Percentiles rank a stretch among this genome's conserved stretches.
Evolutionary conservation across 2,888 invertebrate species (phyloP).

Genomic region (Nomada fucata): DNA sequence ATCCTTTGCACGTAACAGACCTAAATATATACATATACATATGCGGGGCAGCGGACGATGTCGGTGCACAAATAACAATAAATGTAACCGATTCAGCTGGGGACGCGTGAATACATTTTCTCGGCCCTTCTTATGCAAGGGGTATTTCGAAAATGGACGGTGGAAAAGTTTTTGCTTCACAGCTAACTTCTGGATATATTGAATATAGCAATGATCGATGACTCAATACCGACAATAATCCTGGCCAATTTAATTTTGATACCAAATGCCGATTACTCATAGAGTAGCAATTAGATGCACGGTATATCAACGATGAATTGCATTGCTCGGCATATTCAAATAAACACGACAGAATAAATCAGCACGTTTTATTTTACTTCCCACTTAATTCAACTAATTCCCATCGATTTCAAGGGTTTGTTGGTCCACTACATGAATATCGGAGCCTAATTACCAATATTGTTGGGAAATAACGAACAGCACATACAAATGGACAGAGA

Average conservation of each 20-base stretch:
- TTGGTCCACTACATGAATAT: background rate
- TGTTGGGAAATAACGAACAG: constrained; percentile 45
- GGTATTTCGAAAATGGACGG: too few species aligned
- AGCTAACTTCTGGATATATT: too few species aligned
- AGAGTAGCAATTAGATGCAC: too few species aligned
- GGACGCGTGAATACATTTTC: background rate
- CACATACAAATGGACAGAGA: constrained; percentile 13
- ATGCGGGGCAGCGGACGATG: constrained; percentile 3
- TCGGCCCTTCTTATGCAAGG: background rate
- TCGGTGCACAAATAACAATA: constrained; percentile 16
- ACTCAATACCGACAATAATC: too few species aligned
- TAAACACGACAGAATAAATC: background rate
- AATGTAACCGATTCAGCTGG: constrained; percentile 2
- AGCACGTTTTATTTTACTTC: background rate
- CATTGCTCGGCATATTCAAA: background rate
- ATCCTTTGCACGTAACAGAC: constrained; percentile 24
- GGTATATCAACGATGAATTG: background rate
- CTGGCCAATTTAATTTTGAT: too few species aligned
- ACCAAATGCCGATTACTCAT: too few species aligned
- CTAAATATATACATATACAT: constrained; percentile 29
- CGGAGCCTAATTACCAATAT: background rate
- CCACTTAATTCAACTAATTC: background rate
- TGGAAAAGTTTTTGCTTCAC: too few species aligned
- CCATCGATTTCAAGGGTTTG: background rate
- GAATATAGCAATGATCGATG: too few species aligned